A percentile compares a stretch with the other conserved stretches of the same genome.
phyloP scores from a whole-genome alignment of 2,888 invertebrate genomes.

The Arge pagana region DNA sequence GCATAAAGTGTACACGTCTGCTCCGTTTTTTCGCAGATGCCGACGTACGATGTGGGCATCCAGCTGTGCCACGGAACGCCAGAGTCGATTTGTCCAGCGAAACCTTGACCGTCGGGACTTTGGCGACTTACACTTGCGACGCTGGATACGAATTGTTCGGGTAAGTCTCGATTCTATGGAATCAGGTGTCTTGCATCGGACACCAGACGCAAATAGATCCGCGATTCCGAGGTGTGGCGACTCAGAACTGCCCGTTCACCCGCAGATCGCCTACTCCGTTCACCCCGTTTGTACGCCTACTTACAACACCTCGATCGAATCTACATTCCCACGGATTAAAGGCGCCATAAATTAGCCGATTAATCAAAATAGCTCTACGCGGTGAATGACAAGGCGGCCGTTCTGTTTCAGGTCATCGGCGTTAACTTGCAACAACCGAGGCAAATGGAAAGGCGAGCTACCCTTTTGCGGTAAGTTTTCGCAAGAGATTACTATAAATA shows the following conservation, averaged over 20 bases:
- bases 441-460: conserved; percentile 79
- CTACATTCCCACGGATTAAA: no score
- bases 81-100: conserved; percentile 68
- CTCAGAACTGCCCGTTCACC: no score
- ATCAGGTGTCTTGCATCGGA: no score
- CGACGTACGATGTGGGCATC: conserved; percentile 76
- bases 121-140: conserved; percentile 82
- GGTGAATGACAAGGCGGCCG: no score
- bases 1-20: no score
- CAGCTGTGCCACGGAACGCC: conserved; percentile 84
- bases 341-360: no score
- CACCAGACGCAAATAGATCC: background rate
- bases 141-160: conserved; percentile 90
- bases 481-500: background rate
- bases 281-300: background rate
- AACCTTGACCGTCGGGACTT: conserved; percentile 63
- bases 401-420: conserved; percentile 61
- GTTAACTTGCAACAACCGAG: conserved; percentile 71
- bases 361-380: no score
- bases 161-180: conserved; percentile 45
- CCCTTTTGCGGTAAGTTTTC: conserved; percentile 79
- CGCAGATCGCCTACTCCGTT: background rate
- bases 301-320: no score
- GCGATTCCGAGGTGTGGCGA: no score
- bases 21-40: conserved; percentile 23